Base-by-base conservation (phyloP, 2,888 invertebrate genomes). In the Linnaemya tessellans region DNA sequence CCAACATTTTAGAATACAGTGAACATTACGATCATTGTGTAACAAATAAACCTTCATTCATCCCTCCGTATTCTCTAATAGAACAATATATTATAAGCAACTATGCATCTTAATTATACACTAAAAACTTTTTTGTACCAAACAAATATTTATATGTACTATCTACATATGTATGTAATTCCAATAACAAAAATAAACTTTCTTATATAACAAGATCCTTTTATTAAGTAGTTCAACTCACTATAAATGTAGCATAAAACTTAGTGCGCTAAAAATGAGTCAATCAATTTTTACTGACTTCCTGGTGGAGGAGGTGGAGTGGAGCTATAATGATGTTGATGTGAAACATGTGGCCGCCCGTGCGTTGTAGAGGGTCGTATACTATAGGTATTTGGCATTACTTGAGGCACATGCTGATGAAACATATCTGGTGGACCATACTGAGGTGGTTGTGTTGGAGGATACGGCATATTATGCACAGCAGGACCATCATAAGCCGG, bases 221-320 rank as follows among this genome's bases (percentile, higher is more conserved):
- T 51, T 51, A 25, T 67, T 22, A 56, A 11, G 8, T 54, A 18
- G 2, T 46, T 7, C 4, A 46, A 46, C n/a, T 5, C n/a, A 41
- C 8, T 25, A 54, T 30, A 30, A 30, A 30, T 15, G 58, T n/a
- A 58, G 13, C 9, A n/a, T 20, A 20, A 10, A 38, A n/a, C 35
- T 35, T n/a, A 3, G 15, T 56, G 2, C 35, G 35, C 35, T 35
- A 60, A 9, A n/a, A 18, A 18, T 18, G 35, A n/a, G n/a, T 35
- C 5, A 49, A 8, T 11, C 2, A 1, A 54, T 18, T 51, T 41
- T 49, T 65, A 87, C 58, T 87, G 84, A 22, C 78, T 64, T 13
- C 87, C 87, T 38, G 89, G 88, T 9, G 88, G 88, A 18, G 85
- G 84, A 25, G 87, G 87, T 41, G 67, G 81, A 22, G 64, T 41